phyloP scores from a whole-genome alignment of 2,888 invertebrate species.

The Hyles lineata region DNA sequence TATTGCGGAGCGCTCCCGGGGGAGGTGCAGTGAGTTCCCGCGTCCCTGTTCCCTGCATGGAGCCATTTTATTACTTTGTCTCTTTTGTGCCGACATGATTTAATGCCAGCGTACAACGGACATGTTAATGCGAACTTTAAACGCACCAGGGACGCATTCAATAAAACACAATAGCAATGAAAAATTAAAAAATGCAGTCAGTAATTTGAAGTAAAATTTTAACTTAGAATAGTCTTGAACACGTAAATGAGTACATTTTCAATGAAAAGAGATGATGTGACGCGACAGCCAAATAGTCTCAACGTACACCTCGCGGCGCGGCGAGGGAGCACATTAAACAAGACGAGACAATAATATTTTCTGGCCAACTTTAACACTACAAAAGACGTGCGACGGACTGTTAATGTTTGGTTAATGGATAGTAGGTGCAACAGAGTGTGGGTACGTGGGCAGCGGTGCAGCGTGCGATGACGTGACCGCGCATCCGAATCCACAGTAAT shows the following conservation, averaged over 20 bases:
- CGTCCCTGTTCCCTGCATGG: not conserved
- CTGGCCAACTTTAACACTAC: not conserved
- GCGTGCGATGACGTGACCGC: not conserved
- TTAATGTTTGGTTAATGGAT: not conserved
- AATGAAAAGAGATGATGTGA: not conserved
- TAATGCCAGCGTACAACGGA: not conserved
- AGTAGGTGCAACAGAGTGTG: not conserved
- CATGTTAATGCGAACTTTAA: constrained; percentile 11
- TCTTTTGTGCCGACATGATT: not conserved
- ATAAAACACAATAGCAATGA: not conserved
- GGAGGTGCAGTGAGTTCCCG: not conserved
- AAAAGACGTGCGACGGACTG: not conserved
- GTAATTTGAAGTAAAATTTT: too few relatives aligned
- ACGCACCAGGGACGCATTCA: not conserved
- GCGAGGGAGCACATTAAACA: not conserved
- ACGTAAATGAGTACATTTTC: too few relatives aligned
- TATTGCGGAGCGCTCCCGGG: not conserved
- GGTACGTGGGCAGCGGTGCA: not conserved
- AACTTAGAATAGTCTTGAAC: too few relatives aligned
- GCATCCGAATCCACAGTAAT: constrained; percentile 4
- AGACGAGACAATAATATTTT: not conserved
- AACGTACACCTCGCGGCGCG: not conserved
- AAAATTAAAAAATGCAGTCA: too few relatives aligned
- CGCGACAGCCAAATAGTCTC: not conserved
- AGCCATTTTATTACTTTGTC: not conserved